phyloP scores from a whole-genome alignment of 2,113 vertebrate species.

The Cottus gobio region DNA sequence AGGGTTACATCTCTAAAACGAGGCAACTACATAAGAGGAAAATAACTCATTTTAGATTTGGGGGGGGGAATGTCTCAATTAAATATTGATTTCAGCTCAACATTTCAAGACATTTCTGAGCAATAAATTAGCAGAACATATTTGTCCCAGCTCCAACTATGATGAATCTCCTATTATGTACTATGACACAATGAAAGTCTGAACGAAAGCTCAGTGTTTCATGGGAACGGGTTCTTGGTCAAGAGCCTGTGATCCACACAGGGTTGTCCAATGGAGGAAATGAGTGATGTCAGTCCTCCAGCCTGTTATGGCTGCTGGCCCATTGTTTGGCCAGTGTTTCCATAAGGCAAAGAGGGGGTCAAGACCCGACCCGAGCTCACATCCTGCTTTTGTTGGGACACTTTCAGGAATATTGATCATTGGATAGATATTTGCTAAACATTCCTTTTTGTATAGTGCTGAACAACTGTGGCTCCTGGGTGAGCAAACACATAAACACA shows the following conservation, averaged over 20 bases:
- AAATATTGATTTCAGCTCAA: too few relatives aligned
- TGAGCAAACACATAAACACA: slow-evolving; percentile 14
- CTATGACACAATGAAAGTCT: neutral
- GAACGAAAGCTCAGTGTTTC: too few relatives aligned
- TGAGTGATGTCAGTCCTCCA: slow-evolving; percentile 67
- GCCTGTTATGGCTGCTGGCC: slow-evolving; percentile 54
- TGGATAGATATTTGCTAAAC: slow-evolving; percentile 77
- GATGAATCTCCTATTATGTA: neutral
- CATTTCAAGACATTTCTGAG: neutral
- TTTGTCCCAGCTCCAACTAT: neutral
- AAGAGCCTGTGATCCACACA: slow-evolving; percentile 29
- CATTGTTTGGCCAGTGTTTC: slow-evolving; percentile 72
- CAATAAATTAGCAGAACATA: neutral
- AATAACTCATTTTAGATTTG: neutral
- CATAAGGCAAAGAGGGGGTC: slow-evolving; percentile 54
- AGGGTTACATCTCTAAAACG: too few relatives aligned
- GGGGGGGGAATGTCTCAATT: neutral
- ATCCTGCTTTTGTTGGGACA: slow-evolving; percentile 82
- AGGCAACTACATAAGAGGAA: too few relatives aligned
- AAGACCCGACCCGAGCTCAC: slow-evolving; percentile 69
- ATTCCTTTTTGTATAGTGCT: slow-evolving; percentile 50
- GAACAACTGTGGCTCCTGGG: slow-evolving; percentile 42
- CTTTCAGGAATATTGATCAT: slow-evolving; percentile 72
- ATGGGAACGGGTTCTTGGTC: slow-evolving; percentile 31
- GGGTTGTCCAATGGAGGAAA: slow-evolving; percentile 66